These are phyloP conservation scores for Rhopilema esculentum DNA, from an alignment of 30 jellyfish, hydroid and myxozoan genomes.

Conservation along the genomic window DNA sequence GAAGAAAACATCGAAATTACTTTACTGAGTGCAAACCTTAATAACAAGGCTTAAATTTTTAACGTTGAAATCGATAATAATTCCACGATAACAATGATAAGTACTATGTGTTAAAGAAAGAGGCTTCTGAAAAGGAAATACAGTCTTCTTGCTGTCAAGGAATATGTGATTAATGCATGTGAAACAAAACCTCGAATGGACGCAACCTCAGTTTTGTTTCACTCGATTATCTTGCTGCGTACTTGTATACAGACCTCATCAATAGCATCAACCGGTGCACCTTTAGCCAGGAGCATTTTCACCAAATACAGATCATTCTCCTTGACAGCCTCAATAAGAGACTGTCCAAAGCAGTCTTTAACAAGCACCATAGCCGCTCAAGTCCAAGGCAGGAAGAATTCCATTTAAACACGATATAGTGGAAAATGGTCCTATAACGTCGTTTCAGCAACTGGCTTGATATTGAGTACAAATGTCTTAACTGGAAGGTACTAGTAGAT, in stretches of 20 bases:
- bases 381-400: background rate
- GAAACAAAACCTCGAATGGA: background rate
- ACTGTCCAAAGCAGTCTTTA: slow-evolving; percentile 42
- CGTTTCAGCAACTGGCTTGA: no score
- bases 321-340: slow-evolving; percentile 86
- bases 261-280: slow-evolving; percentile 68
- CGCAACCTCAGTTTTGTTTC: background rate
- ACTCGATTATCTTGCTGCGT: background rate
- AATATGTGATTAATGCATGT: background rate
- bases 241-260: slow-evolving; percentile 73
- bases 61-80: no score
- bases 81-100: no score
- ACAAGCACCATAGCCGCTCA: slow-evolving; percentile 13
- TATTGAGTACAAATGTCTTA: background rate
- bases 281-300: slow-evolving; percentile 61
- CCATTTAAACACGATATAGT: no score
- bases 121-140: no score
- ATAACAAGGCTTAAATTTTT: no score
- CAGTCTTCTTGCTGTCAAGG: no score
- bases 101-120: no score
- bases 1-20: no score
- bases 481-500: no score
- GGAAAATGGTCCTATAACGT: no score
- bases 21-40: no score
- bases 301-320: slow-evolving; percentile 77